These are phyloP conservation scores for Naso thynnoides DNA, from an alignment of 2,797 vertebrate species.

Conservation along the genomic window DNA sequence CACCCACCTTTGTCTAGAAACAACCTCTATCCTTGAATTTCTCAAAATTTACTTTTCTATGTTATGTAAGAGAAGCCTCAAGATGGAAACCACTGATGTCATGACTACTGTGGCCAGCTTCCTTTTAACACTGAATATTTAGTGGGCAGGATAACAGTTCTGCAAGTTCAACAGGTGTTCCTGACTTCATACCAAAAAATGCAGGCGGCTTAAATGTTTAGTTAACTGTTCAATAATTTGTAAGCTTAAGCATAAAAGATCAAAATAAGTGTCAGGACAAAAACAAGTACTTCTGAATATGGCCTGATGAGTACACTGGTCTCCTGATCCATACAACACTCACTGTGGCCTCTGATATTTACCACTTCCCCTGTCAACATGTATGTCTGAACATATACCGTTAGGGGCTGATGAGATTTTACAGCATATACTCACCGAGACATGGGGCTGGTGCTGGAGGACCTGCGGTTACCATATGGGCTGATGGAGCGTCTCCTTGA, in stretches of 20 bases:
- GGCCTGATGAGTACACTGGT: neutral
- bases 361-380: neutral
- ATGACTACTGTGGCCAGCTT: neutral
- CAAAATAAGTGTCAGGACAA: neutral
- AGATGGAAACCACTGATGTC: neutral
- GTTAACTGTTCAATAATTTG: neutral
- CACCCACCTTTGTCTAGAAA: neutral
- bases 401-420: too few species aligned
- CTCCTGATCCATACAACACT: neutral
- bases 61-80: neutral
- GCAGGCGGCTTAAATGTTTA: neutral
- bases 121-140: neutral
- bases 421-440: constrained; percentile 86
- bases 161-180: constrained; percentile 7
- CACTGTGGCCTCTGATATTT: neutral
- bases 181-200: neutral
- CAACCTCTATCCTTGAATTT: neutral
- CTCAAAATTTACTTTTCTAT: neutral
- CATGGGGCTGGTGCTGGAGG: constrained; percentile 94
- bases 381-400: neutral
- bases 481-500: constrained; percentile 91
- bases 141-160: neutral
- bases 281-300: neutral
- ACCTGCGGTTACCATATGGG: constrained; percentile 92
- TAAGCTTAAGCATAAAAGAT: neutral